phyloP scores from a whole-genome alignment of 2,113 vertebrate genomes.

The Perognathus longimembris region DNA sequence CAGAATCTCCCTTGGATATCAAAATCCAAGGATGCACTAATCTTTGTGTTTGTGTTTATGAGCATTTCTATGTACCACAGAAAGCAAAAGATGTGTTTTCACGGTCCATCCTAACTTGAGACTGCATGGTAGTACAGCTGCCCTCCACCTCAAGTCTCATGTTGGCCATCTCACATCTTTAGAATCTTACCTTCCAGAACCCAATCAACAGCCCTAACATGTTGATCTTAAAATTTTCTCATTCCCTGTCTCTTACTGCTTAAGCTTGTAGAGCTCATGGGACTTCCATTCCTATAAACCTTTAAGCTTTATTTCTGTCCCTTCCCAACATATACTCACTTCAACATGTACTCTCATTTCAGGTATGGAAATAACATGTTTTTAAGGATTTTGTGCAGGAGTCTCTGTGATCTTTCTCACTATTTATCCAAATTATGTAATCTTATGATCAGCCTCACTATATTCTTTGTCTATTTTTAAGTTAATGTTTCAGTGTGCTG shows the following conservation, averaged over 20 bases:
- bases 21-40: neutral
- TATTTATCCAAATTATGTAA: neutral
- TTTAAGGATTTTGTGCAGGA: neutral
- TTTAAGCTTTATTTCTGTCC: neutral
- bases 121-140: neutral
- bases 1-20: too few relatives aligned
- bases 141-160: neutral
- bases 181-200: neutral
- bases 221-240: neutral
- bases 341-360: neutral
- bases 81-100: neutral
- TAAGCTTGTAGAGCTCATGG: neutral
- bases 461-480: constrained; percentile 24
- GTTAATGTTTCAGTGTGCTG: neutral
- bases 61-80: neutral
- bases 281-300: neutral
- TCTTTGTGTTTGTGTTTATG: neutral
- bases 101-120: neutral
- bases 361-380: neutral
- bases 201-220: neutral
- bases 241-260: neutral
- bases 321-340: neutral
- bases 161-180: neutral
- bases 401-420: neutral
- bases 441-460: neutral